A percentile compares a stretch with the other conserved stretches of the same genome.
phyloP scores from a whole-genome alignment of 92 coral and sea anemone species.

The Phenganax stokvisi region DNA sequence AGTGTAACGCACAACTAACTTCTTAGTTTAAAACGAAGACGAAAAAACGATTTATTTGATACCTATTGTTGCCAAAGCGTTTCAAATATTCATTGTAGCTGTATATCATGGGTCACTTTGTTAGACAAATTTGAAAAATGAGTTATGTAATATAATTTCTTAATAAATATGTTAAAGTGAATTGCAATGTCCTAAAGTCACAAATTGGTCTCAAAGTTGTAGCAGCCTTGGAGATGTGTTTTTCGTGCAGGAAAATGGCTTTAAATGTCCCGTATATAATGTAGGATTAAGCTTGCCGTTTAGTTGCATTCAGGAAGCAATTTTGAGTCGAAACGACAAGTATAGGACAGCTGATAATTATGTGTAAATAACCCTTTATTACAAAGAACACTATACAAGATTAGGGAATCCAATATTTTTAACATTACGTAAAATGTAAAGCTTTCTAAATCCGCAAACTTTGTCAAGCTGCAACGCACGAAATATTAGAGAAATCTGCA shows the following conservation, averaged over 20 bases:
- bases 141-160: neutral
- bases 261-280: too few species aligned
- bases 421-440: neutral
- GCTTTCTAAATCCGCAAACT: neutral
- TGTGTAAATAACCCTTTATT: constrained; percentile 30
- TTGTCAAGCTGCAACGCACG: neutral
- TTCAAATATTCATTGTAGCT: too few species aligned
- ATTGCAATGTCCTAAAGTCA: too few species aligned
- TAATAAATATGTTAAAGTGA: neutral
- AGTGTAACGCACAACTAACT: neutral
- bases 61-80: neutral
- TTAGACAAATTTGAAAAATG: neutral
- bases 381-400: constrained; percentile 17
- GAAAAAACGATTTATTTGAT: neutral
- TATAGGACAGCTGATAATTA: constrained; percentile 28
- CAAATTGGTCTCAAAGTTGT: too few species aligned
- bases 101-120: neutral
- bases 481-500: neutral
- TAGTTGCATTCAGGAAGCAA: neutral
- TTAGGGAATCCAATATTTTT: constrained; percentile 18
- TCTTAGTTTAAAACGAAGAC: neutral
- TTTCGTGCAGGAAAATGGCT: neutral
- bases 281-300: neutral
- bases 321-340: constrained; percentile 10
- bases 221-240: too few species aligned